Evolutionary conservation across 2,113 vertebrate genomes (phyloP).

Genomic region (Eudorcas thomsonii): DNA sequence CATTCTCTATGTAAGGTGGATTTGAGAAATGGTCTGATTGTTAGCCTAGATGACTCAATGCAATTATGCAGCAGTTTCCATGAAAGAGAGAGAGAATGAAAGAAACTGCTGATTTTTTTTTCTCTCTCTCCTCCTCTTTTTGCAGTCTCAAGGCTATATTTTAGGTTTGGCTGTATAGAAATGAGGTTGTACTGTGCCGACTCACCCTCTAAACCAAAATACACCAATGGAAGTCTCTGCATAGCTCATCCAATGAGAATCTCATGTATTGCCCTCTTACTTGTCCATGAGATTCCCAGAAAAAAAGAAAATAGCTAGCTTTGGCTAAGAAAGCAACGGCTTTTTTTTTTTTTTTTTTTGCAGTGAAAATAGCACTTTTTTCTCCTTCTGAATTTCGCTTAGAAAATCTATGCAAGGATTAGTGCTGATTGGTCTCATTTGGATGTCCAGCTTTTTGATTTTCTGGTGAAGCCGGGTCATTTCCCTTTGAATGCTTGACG

Average conservation of each 20-base stretch:
- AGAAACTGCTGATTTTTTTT: background rate
- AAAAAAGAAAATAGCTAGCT: constrained; percentile 5
- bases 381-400: constrained; percentile 27
- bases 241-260: background rate
- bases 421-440: background rate
- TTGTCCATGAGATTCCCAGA: constrained; percentile 6
- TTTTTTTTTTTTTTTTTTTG: background rate
- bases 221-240: background rate
- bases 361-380: constrained; percentile 9
- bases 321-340: background rate
- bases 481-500: background rate
- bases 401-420: constrained; percentile 1
- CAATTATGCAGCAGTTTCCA: constrained; percentile 23
- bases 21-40: background rate
- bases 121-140: background rate
- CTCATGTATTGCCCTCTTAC: background rate
- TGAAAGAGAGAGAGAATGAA: background rate
- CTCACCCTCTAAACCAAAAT: background rate
- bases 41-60: constrained; percentile 35
- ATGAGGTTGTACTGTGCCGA: background rate
- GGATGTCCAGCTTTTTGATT: background rate
- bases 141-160: background rate
- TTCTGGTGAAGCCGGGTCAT: background rate
- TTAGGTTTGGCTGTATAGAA: background rate
- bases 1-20: background rate